Percentiles rank a stretch among this genome's conserved stretches.
Conservation (phyloP, 2,888 invertebrate species). For the Euplagia quadripunctaria region DNA sequence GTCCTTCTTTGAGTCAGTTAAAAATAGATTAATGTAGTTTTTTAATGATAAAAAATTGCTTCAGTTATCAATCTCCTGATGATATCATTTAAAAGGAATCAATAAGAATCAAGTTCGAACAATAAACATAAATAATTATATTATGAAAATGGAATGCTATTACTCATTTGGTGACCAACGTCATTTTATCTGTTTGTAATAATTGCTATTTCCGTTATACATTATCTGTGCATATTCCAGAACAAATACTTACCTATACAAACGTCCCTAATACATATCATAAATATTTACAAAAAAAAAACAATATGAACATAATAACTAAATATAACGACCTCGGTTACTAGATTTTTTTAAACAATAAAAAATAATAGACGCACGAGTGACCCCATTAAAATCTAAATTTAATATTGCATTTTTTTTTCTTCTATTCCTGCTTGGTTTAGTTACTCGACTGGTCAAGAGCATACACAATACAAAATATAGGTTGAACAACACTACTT, state of each 20-base stretch:
- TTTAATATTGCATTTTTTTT: too few species aligned
- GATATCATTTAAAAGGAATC: neutral
- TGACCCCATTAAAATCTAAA: too few species aligned
- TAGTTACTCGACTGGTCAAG: too few species aligned
- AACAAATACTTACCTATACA: too few species aligned
- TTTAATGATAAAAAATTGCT: neutral
- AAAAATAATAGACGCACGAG: neutral
- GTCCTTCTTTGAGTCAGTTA: neutral
- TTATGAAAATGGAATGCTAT: slow-evolving; percentile 6
- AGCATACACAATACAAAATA: neutral
- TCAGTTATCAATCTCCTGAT: neutral
- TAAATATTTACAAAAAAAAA: neutral
- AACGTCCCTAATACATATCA: too few species aligned
- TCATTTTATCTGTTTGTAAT: slow-evolving; percentile 12
- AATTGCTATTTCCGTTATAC: neutral
- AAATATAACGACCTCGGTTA: neutral
- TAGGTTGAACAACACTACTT: neutral
- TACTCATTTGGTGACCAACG: slow-evolving; percentile 4
- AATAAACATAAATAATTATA: slow-evolving; percentile 1
- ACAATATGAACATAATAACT: neutral
- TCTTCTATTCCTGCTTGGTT: too few species aligned
- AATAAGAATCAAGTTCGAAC: neutral
- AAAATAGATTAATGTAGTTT: neutral
- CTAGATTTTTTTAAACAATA: neutral
- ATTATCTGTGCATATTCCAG: neutral